phyloP scores from a whole-genome alignment of 2,888 invertebrate genomes.

The Drosophila lutescens region DNA sequence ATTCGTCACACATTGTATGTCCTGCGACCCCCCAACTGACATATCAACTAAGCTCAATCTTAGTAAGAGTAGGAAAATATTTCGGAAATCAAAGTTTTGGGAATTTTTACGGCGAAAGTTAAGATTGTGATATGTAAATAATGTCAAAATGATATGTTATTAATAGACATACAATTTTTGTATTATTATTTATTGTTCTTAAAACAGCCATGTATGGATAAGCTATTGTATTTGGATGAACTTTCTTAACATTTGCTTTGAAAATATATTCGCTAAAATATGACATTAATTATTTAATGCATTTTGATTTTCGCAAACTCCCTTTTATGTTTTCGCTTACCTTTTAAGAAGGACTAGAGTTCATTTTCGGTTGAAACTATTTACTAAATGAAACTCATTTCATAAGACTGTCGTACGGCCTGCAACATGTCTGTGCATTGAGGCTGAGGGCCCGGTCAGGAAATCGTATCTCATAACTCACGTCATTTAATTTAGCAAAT shows the following conservation, averaged over 20 bases:
- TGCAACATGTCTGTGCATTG: constrained; percentile 17
- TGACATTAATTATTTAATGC: too few species aligned
- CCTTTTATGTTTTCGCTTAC: too few species aligned
- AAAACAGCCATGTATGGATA: too few species aligned
- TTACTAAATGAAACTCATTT: constrained; percentile 11
- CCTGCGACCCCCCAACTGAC: constrained; percentile 7
- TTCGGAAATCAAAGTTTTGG: background rate
- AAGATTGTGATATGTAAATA: too few species aligned
- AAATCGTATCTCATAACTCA: constrained; percentile 80
- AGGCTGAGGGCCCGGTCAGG: background rate
- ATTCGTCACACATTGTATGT: constrained; percentile 69
- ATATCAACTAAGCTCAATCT: constrained; percentile 38
- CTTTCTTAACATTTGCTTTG: too few species aligned
- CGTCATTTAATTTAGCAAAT: constrained; percentile 82
- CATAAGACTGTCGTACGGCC: background rate
- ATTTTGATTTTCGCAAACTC: too few species aligned
- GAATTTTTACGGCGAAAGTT: too few species aligned
- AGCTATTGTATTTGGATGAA: too few species aligned
- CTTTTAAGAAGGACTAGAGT: background rate
- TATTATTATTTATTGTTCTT: too few species aligned
- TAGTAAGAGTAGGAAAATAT: constrained; percentile 2
- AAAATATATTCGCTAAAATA: too few species aligned
- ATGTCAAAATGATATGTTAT: too few species aligned
- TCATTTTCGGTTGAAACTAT: background rate
- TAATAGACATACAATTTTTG: too few species aligned